Percentiles rank a stretch among this genome's conserved stretches.
These are phyloP conservation scores for Gephyroberyx darwinii DNA, from an alignment of 2,797 vertebrate genomes.

Conservation along the genomic window DNA sequence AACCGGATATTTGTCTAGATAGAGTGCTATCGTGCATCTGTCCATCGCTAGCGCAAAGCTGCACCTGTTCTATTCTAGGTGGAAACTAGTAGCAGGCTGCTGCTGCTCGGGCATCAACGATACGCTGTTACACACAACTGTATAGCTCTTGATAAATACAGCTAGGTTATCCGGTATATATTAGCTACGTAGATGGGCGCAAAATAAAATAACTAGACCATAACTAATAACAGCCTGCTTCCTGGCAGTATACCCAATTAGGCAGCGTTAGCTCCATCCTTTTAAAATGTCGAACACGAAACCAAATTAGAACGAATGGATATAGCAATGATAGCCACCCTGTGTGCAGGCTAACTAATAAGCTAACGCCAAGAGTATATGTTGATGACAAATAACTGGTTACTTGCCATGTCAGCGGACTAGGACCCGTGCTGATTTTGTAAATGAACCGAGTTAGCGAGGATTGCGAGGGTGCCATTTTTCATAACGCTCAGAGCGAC, in stretches of 20 bases:
- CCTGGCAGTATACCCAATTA: background rate
- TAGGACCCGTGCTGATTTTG: background rate
- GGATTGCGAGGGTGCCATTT: background rate
- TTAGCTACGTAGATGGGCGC: background rate
- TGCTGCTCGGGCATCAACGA: constrained; percentile 31
- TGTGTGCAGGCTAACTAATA: constrained; percentile 52
- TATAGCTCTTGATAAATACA: constrained; percentile 7
- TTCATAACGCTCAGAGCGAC: background rate
- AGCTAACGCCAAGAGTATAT: constrained; percentile 55
- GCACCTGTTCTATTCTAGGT: constrained; percentile 80
- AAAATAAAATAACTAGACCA: background rate
- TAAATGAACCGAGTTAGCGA: background rate
- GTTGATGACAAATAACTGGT: constrained; percentile 30
- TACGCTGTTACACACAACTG: constrained; percentile 21
- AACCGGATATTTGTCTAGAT: background rate
- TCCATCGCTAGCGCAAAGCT: constrained; percentile 59
- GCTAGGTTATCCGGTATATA: background rate
- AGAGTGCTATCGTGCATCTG: constrained; percentile 19
- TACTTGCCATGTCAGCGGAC: constrained; percentile 31
- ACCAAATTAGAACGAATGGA: constrained; percentile 27
- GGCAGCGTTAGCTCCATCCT: background rate
- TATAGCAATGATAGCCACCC: constrained; percentile 43
- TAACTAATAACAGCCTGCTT: background rate
- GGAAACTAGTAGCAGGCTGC: constrained; percentile 34
- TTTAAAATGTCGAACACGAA: constrained; percentile 42